Evolutionary conservation across 1,140 invertebrate genomes (phyloP), one percentile per base, ranked within the genome.

Genomic region (Drosophila mauritiana): DNA sequence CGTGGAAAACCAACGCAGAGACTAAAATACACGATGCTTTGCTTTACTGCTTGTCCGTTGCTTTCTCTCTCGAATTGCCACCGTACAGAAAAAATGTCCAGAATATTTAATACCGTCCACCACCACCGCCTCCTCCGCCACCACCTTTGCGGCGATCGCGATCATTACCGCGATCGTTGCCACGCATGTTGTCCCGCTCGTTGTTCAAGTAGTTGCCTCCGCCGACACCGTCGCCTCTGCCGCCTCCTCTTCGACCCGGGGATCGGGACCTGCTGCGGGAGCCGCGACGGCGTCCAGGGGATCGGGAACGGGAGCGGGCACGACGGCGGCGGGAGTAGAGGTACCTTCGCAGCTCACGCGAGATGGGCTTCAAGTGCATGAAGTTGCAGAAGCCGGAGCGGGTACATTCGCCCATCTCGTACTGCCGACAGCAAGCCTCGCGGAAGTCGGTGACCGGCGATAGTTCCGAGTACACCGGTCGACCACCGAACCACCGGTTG

Each of bases 361-460:
- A 99, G 85, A 99, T 99, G 42, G 98, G 98, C 92, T 99, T 99
- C 91, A 99, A 94, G 92, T 99, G 99, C 99, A 99, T 99, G 92
- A 99, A 99, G 93, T 99, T 99, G 93, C 99, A 99, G 93, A 99
- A 99, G 48, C 98, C 99, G 90, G 98, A 98, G 59, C 99, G 94
- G 1, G 98, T 99, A 92, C 98, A 99, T 93, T 99, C 98, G 4
- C 98, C 98, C 97, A 99, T 98, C 94, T 99, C 98, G 93, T 99
- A 99, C 93, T 99, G 99, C 51, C 99, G 95, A 92, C 99, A 99
- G 92, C 99, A 99, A 20, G 98, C 98, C 94, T 99, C 99, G 86
- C 98, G 94, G 92, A 99, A 99, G 93, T 99, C 99, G 61, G 99
- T 99, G 0, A 99, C 99, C 1, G 99, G 98, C 12, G 98, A 99